Evolutionary conservation across 2,888 invertebrate genomes (phyloP), one percentile per base, ranked within the genome.

Genomic region (Drosophila prolongata): DNA sequence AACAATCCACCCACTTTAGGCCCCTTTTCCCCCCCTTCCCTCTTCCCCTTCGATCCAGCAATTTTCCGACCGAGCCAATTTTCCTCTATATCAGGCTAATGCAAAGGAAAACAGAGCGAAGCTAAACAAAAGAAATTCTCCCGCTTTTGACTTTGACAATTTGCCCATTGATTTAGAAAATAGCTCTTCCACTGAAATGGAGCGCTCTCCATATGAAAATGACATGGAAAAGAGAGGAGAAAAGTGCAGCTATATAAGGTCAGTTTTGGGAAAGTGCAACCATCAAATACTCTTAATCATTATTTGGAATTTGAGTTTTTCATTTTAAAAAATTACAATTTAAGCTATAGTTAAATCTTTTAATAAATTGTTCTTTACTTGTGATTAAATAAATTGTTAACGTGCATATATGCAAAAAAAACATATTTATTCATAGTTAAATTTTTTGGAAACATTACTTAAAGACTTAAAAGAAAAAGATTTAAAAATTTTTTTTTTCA

Each of bases 121-220:
- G 47, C 40, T 50, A 67, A 64, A 72, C 62, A 55, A 73, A 58
- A 73, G 59, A 50, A 71, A 40, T 40, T 67, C 49, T 49, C 37
- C 50, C 64, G 65, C 54, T 37, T 58, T 66, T 67, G 66, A 58
- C 77, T 76, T 80, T 88, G 84, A 80, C 84, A 84, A 89, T 87
- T 87, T 89, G 89, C 78, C 81, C 89, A 87, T 89, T 89, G 87
- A 84, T 79, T 85, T 79, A 79, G 85, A 85, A 89, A 89, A 86
- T 80, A 73, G 68, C 75, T 75, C 62, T 68, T 62, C 64, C 84
- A 76, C 69, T 81, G 75, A 86, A 83, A 61, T 71, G 74, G 70
- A 78, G 85, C 75, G 62, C 64, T 59, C 75, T 37, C 49, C 67
- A 70, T 67, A 76, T 67, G 68, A 76, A 76, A 76, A 72, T 68